phyloP scores from a whole-genome alignment of 2,888 invertebrate species.

The Arenicola marina region DNA sequence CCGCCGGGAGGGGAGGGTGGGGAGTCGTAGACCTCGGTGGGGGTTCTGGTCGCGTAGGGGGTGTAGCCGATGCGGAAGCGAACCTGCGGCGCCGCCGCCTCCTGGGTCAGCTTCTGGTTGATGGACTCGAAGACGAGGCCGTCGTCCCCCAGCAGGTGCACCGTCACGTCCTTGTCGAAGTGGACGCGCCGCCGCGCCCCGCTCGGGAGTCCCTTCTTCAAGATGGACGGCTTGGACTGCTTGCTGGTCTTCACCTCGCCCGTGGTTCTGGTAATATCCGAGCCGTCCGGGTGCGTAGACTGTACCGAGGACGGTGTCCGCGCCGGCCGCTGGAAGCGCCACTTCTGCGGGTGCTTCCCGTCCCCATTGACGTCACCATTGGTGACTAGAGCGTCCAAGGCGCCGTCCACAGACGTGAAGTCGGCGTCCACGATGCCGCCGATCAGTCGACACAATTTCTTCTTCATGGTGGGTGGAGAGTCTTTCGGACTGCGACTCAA shows the following conservation, averaged over 20 bases:
- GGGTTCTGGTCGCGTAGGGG: neutral
- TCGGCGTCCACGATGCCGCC: neutral
- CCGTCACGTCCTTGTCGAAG: conserved; percentile 16
- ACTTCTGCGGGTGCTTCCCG: neutral
- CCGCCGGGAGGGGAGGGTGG: neutral
- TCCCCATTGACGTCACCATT: too few relatives aligned
- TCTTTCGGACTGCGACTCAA: conserved; percentile 7
- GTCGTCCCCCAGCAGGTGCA: conserved; percentile 15
- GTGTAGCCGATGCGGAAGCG: neutral
- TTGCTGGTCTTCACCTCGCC: neutral
- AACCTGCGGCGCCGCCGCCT: neutral
- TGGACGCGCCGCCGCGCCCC: conserved; percentile 2
- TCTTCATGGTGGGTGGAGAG: conserved; percentile 13
- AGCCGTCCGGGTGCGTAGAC: neutral
- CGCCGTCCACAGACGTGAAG: neutral
- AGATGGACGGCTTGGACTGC: neutral
- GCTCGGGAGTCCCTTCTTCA: neutral
- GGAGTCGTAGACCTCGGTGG: neutral
- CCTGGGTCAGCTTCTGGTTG: conserved; percentile 6
- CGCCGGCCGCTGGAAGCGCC: neutral
- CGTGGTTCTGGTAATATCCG: neutral
- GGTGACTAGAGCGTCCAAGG: neutral
- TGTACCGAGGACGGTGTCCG: neutral
- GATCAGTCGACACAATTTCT: conserved; percentile 8
- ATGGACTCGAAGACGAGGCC: conserved; percentile 5